Conservation (phyloP, 2,797 vertebrate genomes). For the Cyprinella venusta region DNA sequence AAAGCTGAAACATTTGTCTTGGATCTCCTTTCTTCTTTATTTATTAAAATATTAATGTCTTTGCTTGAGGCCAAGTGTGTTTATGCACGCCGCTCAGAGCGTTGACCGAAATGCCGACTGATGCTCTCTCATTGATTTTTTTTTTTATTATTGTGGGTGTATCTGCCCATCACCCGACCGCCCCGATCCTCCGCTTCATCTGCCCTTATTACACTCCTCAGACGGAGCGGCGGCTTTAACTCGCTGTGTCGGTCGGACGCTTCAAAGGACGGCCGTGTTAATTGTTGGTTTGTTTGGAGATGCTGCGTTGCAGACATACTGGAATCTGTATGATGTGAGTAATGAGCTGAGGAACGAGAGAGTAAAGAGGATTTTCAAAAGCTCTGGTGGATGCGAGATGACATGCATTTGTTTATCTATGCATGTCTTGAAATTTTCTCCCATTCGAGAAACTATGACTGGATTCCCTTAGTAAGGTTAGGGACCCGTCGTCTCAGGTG, state of each 20-base stretch:
- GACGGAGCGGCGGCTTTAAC: constrained; percentile 31
- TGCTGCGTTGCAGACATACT: constrained; percentile 24
- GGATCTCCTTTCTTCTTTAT: constrained; percentile 67
- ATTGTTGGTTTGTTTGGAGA: constrained; percentile 58
- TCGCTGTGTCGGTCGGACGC: background rate
- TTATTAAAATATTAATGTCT: constrained; percentile 69
- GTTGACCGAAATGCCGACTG: constrained; percentile 53
- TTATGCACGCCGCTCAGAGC: constrained; percentile 59
- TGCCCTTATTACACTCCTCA: constrained; percentile 34
- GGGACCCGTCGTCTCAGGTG: background rate
- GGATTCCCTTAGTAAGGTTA: background rate
- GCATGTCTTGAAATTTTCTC: constrained; percentile 5
- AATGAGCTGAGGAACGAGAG: constrained; percentile 36
- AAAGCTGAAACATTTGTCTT: constrained; percentile 64
- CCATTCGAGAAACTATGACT: background rate
- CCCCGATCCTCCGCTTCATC: constrained; percentile 16
- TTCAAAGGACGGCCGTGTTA: constrained; percentile 56
- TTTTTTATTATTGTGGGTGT: constrained; percentile 53
- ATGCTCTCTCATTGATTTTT: constrained; percentile 59
- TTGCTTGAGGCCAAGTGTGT: constrained; percentile 67
- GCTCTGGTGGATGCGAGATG: background rate
- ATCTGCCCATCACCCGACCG: constrained; percentile 42
- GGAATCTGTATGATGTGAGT: constrained; percentile 32
- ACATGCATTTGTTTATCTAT: background rate
- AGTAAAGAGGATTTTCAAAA: constrained; percentile 8